These are phyloP conservation scores for Chydorus sphaericus DNA, from an alignment of 2,888 invertebrate species.

Conservation along the genomic window DNA sequence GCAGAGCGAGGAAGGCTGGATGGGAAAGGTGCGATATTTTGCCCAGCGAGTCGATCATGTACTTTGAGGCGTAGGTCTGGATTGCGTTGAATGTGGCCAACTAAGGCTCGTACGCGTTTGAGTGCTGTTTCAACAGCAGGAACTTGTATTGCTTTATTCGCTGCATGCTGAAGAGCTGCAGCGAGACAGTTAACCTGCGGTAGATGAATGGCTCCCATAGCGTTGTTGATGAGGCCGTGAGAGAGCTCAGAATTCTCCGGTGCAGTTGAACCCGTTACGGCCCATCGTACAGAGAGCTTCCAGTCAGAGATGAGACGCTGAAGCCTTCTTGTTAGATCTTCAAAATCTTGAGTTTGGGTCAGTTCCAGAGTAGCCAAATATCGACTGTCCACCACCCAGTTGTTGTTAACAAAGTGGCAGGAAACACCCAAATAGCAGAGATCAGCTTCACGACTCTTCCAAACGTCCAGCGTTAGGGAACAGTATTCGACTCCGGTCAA, in stretches of 20 bases:
- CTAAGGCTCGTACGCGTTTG: not conserved
- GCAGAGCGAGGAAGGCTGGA: slow-evolving; percentile 1
- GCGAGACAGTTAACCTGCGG: slow-evolving; percentile 14
- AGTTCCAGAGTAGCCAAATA: slow-evolving; percentile 14
- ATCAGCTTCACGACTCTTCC: slow-evolving; percentile 8
- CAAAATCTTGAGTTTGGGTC: slow-evolving; percentile 9
- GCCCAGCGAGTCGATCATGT: not conserved
- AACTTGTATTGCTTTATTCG: slow-evolving; percentile 12
- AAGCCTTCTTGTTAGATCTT: slow-evolving; percentile 7
- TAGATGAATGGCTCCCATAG: slow-evolving; percentile 10
- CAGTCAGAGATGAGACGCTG: slow-evolving; percentile 10
- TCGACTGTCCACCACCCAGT: slow-evolving; percentile 9
- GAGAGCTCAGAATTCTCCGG: slow-evolving; percentile 10
- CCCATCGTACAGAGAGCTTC: slow-evolving; percentile 1
- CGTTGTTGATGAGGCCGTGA: not conserved
- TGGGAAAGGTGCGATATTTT: not conserved
- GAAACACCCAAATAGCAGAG: slow-evolving; percentile 12
- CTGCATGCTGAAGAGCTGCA: slow-evolving; percentile 14
- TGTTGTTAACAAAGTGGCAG: slow-evolving; percentile 12
- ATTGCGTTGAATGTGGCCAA: slow-evolving; percentile 6
- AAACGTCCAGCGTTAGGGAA: slow-evolving; percentile 13
- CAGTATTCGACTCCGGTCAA: slow-evolving; percentile 6
- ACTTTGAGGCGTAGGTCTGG: slow-evolving; percentile 1
- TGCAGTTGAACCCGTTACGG: slow-evolving; percentile 13
- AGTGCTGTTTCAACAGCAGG: not conserved